Evolutionary conservation across 2,888 invertebrate genomes (phyloP).

Genomic region (Aphidius colemani): DNA sequence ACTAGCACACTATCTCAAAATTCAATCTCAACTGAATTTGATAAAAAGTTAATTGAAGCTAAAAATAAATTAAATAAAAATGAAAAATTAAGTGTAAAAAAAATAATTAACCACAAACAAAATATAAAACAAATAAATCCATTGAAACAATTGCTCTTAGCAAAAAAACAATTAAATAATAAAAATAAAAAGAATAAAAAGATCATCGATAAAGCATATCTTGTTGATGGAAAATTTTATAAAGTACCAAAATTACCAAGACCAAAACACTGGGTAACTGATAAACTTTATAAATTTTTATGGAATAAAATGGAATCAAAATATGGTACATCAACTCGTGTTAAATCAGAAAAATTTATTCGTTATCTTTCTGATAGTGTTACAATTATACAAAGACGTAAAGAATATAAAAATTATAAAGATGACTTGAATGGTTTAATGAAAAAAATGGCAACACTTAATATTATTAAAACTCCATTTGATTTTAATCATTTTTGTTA

Average conservation of each 20-base stretch:
- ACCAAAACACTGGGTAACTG: conserved; percentile 50
- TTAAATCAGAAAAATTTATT: conserved; percentile 47
- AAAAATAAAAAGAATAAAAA: conserved; percentile 21
- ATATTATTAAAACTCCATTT: conserved; percentile 42
- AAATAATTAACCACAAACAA: background rate
- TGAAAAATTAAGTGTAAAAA: background rate
- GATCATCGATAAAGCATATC: conserved; percentile 42
- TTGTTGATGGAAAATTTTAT: conserved; percentile 49
- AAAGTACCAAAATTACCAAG: conserved; percentile 44
- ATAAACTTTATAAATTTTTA: conserved; percentile 46
- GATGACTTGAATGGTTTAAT: conserved; percentile 42
- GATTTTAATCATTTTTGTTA: conserved; percentile 52
- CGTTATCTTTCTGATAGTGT: conserved; percentile 33
- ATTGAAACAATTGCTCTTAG: background rate
- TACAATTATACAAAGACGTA: conserved; percentile 35
- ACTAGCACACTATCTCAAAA: no score
- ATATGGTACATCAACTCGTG: conserved; percentile 37
- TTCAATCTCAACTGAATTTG: no score
- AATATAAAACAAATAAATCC: background rate
- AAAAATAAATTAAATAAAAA: background rate
- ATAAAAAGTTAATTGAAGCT: background rate
- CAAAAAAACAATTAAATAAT: conserved; percentile 7
- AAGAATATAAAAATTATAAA: conserved; percentile 45
- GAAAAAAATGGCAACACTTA: conserved; percentile 46
- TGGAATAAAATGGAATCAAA: conserved; percentile 48